Evolutionary conservation across 1,140 invertebrate species (phyloP).

Genomic region (Hycleus phaleratus): DNA sequence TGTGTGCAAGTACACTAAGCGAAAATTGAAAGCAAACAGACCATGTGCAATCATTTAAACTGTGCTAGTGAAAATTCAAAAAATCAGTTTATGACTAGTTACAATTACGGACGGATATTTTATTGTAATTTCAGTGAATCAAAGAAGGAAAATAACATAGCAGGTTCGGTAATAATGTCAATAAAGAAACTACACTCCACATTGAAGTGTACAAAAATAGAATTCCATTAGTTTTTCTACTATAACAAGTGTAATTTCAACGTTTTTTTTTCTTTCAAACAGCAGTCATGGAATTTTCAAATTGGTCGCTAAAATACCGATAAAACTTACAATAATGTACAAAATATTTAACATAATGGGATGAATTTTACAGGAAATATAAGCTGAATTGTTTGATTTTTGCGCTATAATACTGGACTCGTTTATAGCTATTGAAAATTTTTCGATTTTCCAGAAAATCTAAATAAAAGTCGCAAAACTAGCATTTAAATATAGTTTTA

Average conservation of each 20-base stretch:
- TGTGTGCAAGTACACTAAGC: background rate
- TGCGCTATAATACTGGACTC: too few relatives aligned
- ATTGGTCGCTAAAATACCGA: background rate
- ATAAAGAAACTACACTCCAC: constrained; percentile 1
- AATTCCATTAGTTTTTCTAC: constrained; percentile 3
- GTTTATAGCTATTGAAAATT: too few relatives aligned
- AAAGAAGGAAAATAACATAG: constrained; percentile 5
- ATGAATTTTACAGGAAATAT: background rate
- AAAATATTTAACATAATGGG: constrained; percentile 12
- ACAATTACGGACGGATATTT: constrained; percentile 2
- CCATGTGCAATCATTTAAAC: too few relatives aligned
- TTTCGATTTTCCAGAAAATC: too few relatives aligned
- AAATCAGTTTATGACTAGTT: too few relatives aligned
- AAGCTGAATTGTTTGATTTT: too few relatives aligned
- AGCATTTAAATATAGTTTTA: background rate
- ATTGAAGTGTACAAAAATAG: constrained; percentile 14
- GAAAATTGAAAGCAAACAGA: too few relatives aligned
- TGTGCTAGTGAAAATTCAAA: too few relatives aligned
- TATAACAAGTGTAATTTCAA: constrained; percentile 8
- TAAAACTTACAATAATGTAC: constrained; percentile 11
- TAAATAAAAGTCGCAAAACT: background rate
- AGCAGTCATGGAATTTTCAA: constrained; percentile 11
- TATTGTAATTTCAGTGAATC: too few relatives aligned
- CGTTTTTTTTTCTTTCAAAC: too few relatives aligned
- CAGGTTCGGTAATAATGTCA: background rate